phyloP scores from a whole-genome alignment of 2,797 vertebrate species.

The Parauchenoglanis punctatus region DNA sequence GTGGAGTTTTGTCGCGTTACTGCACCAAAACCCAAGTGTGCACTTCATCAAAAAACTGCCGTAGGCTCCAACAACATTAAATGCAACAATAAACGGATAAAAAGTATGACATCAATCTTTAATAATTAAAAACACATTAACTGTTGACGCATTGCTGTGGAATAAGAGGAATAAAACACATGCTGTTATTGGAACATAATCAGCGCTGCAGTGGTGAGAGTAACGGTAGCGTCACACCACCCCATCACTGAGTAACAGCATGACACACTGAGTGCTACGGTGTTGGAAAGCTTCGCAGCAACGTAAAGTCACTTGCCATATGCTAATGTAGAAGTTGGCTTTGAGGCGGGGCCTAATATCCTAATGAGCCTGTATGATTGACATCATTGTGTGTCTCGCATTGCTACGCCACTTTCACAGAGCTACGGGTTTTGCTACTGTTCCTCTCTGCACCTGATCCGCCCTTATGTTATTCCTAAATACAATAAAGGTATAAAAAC shows the following conservation, averaged over 20 bases:
- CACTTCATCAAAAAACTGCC: neutral
- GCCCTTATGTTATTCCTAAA: neutral
- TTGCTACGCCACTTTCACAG: neutral
- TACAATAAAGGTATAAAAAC: too few relatives aligned
- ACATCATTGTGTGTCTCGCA: neutral
- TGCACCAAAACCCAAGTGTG: neutral
- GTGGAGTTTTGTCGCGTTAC: conserved; percentile 1
- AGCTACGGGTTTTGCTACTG: neutral
- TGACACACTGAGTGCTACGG: neutral
- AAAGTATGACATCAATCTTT: neutral
- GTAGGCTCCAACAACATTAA: neutral
- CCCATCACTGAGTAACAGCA: neutral
- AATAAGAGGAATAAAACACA: neutral
- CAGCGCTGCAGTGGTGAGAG: neutral
- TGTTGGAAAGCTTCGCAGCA: neutral
- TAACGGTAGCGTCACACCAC: neutral
- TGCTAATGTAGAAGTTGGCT: neutral
- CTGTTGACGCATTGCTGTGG: neutral
- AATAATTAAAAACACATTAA: neutral
- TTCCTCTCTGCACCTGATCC: neutral
- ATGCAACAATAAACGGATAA: neutral
- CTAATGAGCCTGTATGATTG: neutral
- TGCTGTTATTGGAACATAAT: neutral
- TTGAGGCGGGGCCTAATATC: neutral
- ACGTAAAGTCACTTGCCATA: neutral